phyloP scores from a whole-genome alignment of 2,113 vertebrate genomes.

The Nettapus auritus region DNA sequence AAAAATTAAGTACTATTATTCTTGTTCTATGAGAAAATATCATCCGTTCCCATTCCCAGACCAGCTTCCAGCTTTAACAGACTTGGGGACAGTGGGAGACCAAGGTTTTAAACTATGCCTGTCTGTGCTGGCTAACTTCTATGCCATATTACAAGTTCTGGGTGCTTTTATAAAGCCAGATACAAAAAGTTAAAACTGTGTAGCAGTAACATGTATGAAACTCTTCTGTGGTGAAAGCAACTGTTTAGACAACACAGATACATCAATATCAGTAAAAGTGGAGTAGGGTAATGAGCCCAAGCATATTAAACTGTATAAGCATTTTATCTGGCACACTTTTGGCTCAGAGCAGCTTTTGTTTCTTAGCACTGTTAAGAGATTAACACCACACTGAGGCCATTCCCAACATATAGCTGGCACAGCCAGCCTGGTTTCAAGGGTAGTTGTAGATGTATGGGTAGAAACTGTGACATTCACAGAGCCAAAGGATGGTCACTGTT shows the following conservation, averaged over 20 bases:
- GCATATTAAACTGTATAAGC: neutral
- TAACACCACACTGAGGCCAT: no score
- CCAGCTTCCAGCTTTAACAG: neutral
- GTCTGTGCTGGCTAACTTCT: neutral
- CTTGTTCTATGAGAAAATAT: conserved; percentile 41
- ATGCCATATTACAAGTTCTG: neutral
- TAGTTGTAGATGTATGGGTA: no score
- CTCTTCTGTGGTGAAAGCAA: neutral
- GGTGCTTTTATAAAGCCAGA: neutral
- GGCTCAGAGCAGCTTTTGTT: no score
- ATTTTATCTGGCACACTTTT: neutral
- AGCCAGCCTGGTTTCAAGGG: no score
- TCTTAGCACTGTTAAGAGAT: no score
- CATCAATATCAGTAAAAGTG: neutral
- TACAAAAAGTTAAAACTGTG: neutral
- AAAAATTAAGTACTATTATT: conserved; percentile 66
- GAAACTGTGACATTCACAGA: neutral
- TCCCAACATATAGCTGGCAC: no score
- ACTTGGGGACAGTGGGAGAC: conserved; percentile 6
- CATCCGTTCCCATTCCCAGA: neutral
- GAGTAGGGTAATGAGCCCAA: accelerated
- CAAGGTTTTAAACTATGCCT: neutral
- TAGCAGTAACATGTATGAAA: neutral
- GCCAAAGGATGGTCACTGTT: neutral
- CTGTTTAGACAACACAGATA: neutral